These are phyloP conservation scores for Cephus spinipes DNA, from an alignment of 2,888 invertebrate genomes.

Conservation along the genomic window DNA sequence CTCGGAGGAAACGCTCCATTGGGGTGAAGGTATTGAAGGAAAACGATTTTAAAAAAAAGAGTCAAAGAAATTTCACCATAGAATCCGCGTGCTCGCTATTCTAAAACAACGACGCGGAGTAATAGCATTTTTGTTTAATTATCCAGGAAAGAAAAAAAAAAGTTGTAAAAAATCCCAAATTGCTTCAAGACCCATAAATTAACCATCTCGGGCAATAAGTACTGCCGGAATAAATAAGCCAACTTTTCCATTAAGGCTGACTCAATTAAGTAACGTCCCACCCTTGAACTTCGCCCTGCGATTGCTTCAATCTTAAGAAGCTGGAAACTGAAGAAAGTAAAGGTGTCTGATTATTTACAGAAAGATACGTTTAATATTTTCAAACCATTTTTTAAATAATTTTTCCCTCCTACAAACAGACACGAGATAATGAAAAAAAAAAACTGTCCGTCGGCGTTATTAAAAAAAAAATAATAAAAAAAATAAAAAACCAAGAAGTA, in stretches of 20 bases:
- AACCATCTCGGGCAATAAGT: not conserved
- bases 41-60: too few species aligned
- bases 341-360: not conserved
- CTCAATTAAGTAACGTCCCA: conserved; percentile 38
- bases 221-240: conserved; percentile 34
- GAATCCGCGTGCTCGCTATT: not conserved
- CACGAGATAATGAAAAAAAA: too few species aligned
- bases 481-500: too few species aligned
- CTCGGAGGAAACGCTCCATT: too few species aligned
- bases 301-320: too few species aligned
- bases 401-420: too few species aligned
- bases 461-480: too few species aligned
- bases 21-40: too few species aligned
- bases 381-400: too few species aligned
- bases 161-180: not conserved
- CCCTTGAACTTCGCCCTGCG: not conserved
- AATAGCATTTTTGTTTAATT: conserved; percentile 22
- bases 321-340: not conserved
- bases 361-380: too few species aligned
- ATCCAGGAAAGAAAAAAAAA: not conserved
- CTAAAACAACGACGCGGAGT: not conserved
- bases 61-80: too few species aligned
- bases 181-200: conserved; percentile 12
- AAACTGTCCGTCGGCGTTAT: too few species aligned
- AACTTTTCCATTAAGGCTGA: conserved; percentile 32